Base-by-base conservation (phyloP, 1,140 invertebrate genomes). In the Sitobion miscanthi region DNA sequence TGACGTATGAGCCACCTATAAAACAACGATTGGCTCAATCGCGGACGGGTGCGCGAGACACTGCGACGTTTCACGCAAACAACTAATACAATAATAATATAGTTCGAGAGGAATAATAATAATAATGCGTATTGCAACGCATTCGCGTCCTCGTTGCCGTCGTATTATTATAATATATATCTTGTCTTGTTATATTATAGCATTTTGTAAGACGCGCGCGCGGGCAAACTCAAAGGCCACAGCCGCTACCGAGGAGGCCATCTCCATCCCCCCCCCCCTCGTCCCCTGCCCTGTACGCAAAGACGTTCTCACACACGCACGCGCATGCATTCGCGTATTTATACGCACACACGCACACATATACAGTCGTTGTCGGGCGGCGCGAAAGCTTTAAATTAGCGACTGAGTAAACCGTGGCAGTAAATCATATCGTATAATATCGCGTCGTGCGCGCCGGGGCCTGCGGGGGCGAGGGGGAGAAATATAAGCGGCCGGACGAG, bases 381-480 rank as follows among this genome's bases (percentile, higher is more conserved):
- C 90, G 77, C 35, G 42, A 92, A 92, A 92, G 91, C 91, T 92
- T 92, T 92, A 92, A 92, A 92, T 92, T 92, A 92, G 91, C 91
- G 91, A 83, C 91, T 38, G 91, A 92, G 91, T 52, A 92, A 92
- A 92, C 91, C 91, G 47, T 83, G 91, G 91, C 77, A 92, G 91
- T 92, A 92, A 92, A 92, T 92, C 91, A 92, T 92, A 92, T n/a
- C 62, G 30, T 85, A 52, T 42, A 62, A 85, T 93, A 86, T 93
- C 82, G 82, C 45, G 25, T 45, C 54, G 30, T 25, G 21, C 77
- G 47, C 25, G 23, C 23, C 57, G 91, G 42, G 77, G 14, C 35
- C 30, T 2, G 52, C 25, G 2, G n/a, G 30, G 69, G 45, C 2
- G 52, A 30, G n/a, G n/a, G n/a, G 52, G 62, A 77, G 62, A 77